Conservation (phyloP, 2,888 invertebrate species). For the Theodoxus fluviatilis region DNA sequence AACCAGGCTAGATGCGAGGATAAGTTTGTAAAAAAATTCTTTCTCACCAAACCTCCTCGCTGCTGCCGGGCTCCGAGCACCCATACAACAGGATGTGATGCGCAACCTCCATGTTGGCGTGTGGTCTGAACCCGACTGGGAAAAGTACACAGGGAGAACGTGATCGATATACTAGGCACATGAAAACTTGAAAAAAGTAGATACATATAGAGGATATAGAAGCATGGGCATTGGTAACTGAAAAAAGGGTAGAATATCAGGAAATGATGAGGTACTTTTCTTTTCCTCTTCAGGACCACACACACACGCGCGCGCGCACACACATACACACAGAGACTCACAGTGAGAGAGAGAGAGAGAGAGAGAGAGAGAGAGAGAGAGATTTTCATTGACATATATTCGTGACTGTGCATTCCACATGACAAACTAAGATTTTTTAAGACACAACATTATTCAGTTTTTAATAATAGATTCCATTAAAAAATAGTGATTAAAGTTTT, state of each 20-base stretch:
- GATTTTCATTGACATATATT: constrained; percentile 13
- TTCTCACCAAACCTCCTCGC: constrained; percentile 54
- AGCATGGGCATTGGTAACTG: background rate
- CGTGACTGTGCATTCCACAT: background rate
- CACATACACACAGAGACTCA: background rate
- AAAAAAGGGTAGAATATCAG: background rate
- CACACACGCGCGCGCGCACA: background rate
- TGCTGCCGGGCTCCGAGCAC: constrained; percentile 66
- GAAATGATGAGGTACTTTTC: background rate
- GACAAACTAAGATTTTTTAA: too few relatives aligned
- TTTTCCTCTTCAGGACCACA: background rate
- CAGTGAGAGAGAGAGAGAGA: background rate
- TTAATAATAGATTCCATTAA: too few relatives aligned
- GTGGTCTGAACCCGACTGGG: constrained; percentile 68
- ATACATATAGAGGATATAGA: background rate
- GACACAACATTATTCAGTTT: too few relatives aligned
- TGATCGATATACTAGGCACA: constrained; percentile 28
- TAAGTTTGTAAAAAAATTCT: too few relatives aligned
- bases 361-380: constrained; percentile 11
- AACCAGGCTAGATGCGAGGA: too few relatives aligned
- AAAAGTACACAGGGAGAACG: constrained; percentile 25
- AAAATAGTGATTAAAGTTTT: too few relatives aligned
- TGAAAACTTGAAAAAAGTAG: background rate
- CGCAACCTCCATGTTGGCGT: constrained; percentile 69
- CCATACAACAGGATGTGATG: constrained; percentile 72